Conservation (phyloP, 2,888 invertebrate species). For the Cheilosia scutellata region DNA sequence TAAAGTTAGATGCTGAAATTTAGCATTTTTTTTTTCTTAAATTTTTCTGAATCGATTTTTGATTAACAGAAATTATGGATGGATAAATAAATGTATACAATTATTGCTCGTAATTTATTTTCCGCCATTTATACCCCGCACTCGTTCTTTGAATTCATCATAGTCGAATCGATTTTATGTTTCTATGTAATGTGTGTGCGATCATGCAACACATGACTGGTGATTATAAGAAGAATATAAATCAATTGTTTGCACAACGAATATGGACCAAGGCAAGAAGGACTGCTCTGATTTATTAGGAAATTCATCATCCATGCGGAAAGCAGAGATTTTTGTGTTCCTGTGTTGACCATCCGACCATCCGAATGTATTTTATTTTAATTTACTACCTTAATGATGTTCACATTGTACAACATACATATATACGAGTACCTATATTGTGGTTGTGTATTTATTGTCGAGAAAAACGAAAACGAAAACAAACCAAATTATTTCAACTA, state of each 20-base stretch:
- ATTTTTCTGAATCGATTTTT: no score
- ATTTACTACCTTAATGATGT: constrained; percentile 28
- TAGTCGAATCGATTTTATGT: neutral
- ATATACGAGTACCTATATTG: neutral
- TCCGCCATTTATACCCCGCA: neutral
- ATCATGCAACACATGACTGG: neutral
- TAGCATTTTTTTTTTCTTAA: no score
- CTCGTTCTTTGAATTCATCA: neutral
- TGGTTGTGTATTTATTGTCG: neutral
- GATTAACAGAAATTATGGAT: no score
- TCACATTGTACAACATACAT: constrained; percentile 3
- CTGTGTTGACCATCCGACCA: neutral
- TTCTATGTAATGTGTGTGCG: constrained; percentile 1
- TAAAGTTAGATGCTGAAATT: no score
- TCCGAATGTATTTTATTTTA: neutral
- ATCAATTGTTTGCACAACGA: constrained; percentile 1
- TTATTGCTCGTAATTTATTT: no score
- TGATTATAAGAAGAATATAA: neutral
- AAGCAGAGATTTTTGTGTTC: constrained; percentile 8
- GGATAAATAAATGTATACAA: no score
- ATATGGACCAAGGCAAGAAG: neutral
- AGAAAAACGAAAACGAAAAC: neutral
- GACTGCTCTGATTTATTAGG: constrained; percentile 21
- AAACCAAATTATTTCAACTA: constrained; percentile 9
- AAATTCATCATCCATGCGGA: constrained; percentile 6